phyloP scores from a whole-genome alignment of 2,888 invertebrate species.

The Pimpla rufipes region DNA sequence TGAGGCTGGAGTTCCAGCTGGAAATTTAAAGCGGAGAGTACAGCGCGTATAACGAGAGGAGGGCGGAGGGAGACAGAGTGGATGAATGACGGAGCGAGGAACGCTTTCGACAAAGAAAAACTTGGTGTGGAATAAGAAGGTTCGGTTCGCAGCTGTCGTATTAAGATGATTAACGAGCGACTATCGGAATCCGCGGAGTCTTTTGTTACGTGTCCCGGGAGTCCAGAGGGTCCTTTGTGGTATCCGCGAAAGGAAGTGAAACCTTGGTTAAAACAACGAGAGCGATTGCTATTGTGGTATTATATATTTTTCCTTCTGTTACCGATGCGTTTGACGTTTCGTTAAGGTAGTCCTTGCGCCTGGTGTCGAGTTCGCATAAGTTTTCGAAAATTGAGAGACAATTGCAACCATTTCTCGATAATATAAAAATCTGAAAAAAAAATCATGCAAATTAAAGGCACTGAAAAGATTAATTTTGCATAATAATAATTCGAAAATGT shows the following conservation, averaged over 20 bases:
- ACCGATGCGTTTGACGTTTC: no score
- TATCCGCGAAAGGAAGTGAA: not conserved
- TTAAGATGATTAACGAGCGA: conserved; percentile 53
- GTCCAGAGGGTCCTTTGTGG: not conserved
- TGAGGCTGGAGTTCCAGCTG: conserved; percentile 92
- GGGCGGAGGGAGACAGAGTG: not conserved
- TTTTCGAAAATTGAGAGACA: no score
- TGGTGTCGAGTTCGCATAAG: no score
- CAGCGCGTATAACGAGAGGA: not conserved
- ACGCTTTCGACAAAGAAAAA: conserved; percentile 22
- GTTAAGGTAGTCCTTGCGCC: no score
- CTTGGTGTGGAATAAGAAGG: not conserved
- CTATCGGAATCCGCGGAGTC: conserved; percentile 21
- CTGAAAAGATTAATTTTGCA: no score
- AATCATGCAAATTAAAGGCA: no score
- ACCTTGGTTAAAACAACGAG: not conserved
- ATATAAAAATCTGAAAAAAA: no score
- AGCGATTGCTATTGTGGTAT: no score
- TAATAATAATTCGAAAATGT: no score
- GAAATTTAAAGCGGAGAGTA: conserved; percentile 56
- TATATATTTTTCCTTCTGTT: no score
- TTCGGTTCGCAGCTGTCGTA: conserved; percentile 21
- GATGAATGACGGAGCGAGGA: not conserved
- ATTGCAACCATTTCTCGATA: no score
- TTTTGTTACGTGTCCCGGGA: conserved; percentile 38